phyloP scores from a whole-genome alignment of 1,140 invertebrate genomes.

The Drosophila kikkawai region DNA sequence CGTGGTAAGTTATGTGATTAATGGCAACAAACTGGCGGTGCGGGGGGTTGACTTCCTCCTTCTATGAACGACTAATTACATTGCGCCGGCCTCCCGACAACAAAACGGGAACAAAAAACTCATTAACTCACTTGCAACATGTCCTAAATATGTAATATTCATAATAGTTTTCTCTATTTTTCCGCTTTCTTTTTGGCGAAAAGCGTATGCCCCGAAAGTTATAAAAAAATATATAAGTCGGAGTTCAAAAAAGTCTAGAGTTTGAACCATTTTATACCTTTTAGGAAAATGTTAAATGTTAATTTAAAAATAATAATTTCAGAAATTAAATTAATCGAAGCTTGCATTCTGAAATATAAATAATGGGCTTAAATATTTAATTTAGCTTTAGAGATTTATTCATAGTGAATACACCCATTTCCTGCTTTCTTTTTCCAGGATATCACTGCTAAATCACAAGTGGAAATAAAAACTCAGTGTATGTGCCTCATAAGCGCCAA shows the following conservation, averaged over 20 bases:
- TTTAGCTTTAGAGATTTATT: neutral
- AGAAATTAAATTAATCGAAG: no score
- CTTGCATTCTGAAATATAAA: no score
- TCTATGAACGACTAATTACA: conserved; percentile 58
- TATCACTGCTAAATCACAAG: conserved; percentile 23
- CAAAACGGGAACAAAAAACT: conserved; percentile 56
- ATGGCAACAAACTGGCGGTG: conserved; percentile 29
- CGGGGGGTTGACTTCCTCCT: neutral
- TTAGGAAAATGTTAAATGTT: neutral
- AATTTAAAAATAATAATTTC: no score
- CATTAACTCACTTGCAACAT: conserved; percentile 62
- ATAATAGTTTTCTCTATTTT: conserved; percentile 48
- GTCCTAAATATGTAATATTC: conserved; percentile 47
- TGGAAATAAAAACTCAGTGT: conserved; percentile 36
- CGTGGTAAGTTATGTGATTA: conserved; percentile 47
- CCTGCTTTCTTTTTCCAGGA: neutral
- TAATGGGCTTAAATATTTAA: no score
- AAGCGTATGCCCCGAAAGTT: conserved; percentile 35
- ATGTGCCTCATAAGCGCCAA: conserved; percentile 38
- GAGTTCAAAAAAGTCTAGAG: accelerated
- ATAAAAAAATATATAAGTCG: conserved; percentile 17
- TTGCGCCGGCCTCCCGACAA: conserved; percentile 11
- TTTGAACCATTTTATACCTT: neutral
- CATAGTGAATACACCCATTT: neutral
- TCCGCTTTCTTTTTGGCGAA: conserved; percentile 7